These are phyloP conservation scores for Morphnarchus princeps DNA, from an alignment of 2,113 vertebrate species.

Conservation along the genomic window DNA sequence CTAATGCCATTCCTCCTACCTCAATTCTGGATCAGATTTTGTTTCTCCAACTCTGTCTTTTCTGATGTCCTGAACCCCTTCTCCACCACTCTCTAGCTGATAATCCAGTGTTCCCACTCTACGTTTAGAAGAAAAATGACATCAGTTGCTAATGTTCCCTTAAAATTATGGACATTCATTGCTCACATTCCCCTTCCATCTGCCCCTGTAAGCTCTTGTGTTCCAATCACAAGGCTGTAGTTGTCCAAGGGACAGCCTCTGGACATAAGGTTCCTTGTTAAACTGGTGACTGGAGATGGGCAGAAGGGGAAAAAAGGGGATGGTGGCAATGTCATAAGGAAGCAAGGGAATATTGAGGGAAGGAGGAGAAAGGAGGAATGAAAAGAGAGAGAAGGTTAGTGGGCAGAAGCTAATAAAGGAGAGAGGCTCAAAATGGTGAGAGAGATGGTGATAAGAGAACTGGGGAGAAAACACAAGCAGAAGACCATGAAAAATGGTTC, in stretches of 20 bases:
- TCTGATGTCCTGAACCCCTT: not conserved
- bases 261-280: not conserved
- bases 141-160: not conserved
- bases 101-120: not conserved
- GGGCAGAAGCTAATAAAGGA: not conserved
- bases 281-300: not conserved
- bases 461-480: not conserved
- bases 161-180: not conserved
- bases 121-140: not conserved
- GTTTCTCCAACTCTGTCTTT: not conserved
- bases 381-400: not conserved
- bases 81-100: not conserved
- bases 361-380: not conserved
- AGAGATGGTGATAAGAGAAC: not conserved
- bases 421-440: not conserved
- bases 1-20: not conserved
- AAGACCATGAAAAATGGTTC: not conserved
- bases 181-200: not conserved
- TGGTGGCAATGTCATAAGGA: not conserved
- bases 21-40: not conserved
- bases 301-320: not conserved
- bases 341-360: not conserved
- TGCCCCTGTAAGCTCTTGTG: not conserved
- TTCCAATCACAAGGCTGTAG: not conserved
- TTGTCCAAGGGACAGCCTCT: not conserved